A percentile compares a stretch with the other conserved stretches of the same genome.
phyloP scores from a whole-genome alignment of 2,797 vertebrate genomes.

The Tokudaia muenninki region DNA sequence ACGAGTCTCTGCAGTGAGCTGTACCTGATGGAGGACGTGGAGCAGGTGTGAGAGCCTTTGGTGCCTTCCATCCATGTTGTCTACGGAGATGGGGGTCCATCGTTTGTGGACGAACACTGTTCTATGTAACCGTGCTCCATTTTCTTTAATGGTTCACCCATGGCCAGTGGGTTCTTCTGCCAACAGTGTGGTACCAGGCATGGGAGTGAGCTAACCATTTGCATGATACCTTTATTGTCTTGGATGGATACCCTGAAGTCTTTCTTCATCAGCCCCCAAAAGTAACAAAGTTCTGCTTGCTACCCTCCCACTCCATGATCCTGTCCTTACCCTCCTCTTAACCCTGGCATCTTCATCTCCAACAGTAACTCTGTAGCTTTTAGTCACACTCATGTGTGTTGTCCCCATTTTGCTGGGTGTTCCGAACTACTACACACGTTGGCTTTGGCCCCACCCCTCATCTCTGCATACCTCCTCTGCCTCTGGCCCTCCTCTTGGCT shows the following conservation, averaged over 20 bases:
- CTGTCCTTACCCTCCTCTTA: background rate
- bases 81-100: background rate
- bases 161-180: background rate
- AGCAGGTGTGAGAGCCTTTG: background rate
- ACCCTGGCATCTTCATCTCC: background rate
- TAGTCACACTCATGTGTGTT: accelerated
- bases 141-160: background rate
- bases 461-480: background rate
- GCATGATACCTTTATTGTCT: background rate
- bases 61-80: background rate
- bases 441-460: too few species aligned
- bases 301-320: accelerated
- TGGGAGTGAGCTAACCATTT: background rate
- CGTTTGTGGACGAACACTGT: background rate
- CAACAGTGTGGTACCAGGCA: background rate
- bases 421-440: background rate
- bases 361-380: background rate
- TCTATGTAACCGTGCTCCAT: background rate
- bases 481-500: background rate
- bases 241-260: background rate
- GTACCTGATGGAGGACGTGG: background rate
- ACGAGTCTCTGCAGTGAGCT: background rate
- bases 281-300: too few species aligned
- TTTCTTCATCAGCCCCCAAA: too few species aligned
- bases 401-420: background rate